phyloP scores from a whole-genome alignment of 2,888 invertebrate genomes.

The Pterobdella sp. region DNA sequence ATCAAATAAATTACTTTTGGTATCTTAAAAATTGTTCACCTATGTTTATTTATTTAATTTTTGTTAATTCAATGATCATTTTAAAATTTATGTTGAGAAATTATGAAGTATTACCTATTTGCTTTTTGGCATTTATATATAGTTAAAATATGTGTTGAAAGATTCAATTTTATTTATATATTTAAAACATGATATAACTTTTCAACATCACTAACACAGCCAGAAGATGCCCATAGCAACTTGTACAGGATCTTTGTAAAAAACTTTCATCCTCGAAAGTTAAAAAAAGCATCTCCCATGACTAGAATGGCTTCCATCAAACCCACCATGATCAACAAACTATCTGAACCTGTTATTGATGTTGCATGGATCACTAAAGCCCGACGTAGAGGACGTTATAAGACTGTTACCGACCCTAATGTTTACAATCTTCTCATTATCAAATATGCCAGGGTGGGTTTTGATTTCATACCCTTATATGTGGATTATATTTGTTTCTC shows the following conservation, averaged over 20 bases:
- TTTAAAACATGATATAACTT: too few relatives aligned
- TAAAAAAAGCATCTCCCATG: background rate
- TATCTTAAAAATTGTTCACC: too few relatives aligned
- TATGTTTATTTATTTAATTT: too few relatives aligned
- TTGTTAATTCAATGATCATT: too few relatives aligned
- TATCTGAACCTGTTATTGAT: background rate
- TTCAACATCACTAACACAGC: background rate
- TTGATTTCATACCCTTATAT: too few relatives aligned
- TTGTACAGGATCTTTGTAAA: background rate
- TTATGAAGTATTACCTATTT: too few relatives aligned
- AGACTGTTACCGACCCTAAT: background rate
- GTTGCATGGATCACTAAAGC: background rate
- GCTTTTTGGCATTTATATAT: too few relatives aligned
- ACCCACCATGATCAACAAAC: background rate
- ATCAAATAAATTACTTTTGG: too few relatives aligned
- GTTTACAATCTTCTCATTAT: background rate
- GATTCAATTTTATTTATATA: too few relatives aligned
- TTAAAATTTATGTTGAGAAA: too few relatives aligned
- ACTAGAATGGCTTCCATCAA: background rate
- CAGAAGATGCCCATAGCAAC: background rate
- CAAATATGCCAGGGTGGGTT: background rate
- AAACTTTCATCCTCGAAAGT: background rate
- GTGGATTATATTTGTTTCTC: too few relatives aligned
- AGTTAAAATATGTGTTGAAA: too few relatives aligned
- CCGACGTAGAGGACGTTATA: background rate